A percentile compares a stretch with the other conserved stretches of the same genome.
phyloP scores from a whole-genome alignment of 1,140 invertebrate species.

The Oryzaephilus surinamensis region DNA sequence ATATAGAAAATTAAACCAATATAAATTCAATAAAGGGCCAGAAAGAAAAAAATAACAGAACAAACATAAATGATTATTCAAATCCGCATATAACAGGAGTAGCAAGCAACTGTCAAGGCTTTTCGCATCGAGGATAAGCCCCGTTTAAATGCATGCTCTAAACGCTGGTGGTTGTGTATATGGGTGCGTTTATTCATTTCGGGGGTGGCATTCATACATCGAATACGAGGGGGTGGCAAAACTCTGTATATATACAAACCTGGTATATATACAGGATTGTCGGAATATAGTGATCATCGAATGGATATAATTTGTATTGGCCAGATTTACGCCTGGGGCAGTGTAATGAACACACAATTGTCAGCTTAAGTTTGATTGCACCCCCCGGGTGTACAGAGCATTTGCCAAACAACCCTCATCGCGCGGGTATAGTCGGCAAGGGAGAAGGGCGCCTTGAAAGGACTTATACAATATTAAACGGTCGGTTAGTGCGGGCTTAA shows the following conservation, averaged over 20 bases:
- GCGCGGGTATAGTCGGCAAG: no score
- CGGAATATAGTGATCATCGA: constrained; percentile 20
- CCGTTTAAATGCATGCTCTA: no score
- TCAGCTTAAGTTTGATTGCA: constrained; percentile 36
- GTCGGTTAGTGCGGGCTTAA: constrained; percentile 27
- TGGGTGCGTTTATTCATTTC: no score
- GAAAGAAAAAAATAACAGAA: no score
- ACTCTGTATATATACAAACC: constrained; percentile 7
- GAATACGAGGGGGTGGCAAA: constrained; percentile 14
- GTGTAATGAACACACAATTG: constrained; percentile 39
- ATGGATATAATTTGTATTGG: constrained; percentile 39
- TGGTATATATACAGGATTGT: not conserved
- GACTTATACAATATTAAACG: constrained; percentile 32
- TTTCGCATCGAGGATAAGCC: no score
- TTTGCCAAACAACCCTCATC: constrained; percentile 6
- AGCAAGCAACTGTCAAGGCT: constrained; percentile 31
- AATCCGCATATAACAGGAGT: no score
- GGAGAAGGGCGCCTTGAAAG: no score
- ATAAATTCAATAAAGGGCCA: no score
- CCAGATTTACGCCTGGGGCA: constrained; percentile 37
- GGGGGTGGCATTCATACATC: constrained; percentile 14
- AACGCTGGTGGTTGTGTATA: no score
- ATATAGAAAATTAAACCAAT: no score
- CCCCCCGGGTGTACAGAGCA: constrained; percentile 18
- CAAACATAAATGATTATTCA: constrained; percentile 33